These are phyloP conservation scores for Euleptes europaea DNA, from an alignment of 2,113 vertebrate species.

Conservation along the genomic window DNA sequence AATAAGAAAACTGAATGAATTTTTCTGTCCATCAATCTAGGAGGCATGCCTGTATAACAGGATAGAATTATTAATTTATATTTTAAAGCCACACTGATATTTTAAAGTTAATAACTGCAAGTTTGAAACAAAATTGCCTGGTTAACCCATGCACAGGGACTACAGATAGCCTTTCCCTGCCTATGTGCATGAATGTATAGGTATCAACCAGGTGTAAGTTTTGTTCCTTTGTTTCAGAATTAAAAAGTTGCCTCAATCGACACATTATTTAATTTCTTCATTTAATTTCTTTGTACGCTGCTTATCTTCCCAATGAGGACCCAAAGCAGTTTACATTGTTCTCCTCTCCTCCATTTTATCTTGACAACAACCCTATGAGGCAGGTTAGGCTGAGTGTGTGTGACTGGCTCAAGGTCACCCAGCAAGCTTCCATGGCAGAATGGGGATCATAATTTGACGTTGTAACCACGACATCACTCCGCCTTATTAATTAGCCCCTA, in stretches of 20 bases:
- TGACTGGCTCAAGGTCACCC: too few species aligned
- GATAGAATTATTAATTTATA: neutral
- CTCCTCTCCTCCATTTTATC: neutral
- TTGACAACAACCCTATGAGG: neutral
- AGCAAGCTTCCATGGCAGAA: too few species aligned
- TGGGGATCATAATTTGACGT: neutral
- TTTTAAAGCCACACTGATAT: neutral
- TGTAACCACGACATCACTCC: too few species aligned
- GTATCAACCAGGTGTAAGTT: neutral
- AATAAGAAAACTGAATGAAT: neutral
- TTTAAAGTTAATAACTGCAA: neutral
- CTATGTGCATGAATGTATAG: neutral
- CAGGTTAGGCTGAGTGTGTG: too few species aligned
- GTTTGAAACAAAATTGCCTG: neutral
- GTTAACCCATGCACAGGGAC: too few species aligned
- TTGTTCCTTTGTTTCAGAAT: neutral
- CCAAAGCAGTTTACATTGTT: neutral
- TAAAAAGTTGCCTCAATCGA: neutral
- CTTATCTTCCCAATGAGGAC: too few species aligned
- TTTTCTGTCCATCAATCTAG: neutral
- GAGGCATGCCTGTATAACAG: neutral
- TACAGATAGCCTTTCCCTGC: neutral
- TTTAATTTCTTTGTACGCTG: too few species aligned
- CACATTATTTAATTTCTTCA: neutral
- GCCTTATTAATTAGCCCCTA: neutral